Evolutionary conservation across 2,888 invertebrate species (phyloP).

Genomic region (Acanthococcus lagerstroemiae): DNA sequence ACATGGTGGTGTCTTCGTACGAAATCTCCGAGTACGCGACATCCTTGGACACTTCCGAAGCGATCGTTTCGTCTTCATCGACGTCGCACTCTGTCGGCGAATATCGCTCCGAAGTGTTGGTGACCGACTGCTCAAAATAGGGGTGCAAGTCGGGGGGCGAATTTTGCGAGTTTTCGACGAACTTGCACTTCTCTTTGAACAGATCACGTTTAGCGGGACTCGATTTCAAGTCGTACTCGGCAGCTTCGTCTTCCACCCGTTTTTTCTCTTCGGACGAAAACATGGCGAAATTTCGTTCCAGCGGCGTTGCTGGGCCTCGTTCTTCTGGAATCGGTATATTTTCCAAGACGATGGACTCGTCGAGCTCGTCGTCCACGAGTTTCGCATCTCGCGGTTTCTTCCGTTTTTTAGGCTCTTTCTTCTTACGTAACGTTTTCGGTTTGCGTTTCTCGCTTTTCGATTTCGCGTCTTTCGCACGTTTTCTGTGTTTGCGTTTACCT

Average conservation of each 20-base stretch:
- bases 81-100: conserved; percentile 9
- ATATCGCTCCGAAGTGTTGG: conserved; percentile 2
- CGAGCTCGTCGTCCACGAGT: background rate
- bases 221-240: background rate
- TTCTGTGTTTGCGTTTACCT: background rate
- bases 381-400: background rate
- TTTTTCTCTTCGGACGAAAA: background rate
- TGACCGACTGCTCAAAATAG: background rate
- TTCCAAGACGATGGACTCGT: background rate
- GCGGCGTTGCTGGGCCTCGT: background rate
- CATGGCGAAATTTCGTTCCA: background rate
- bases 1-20: background rate
- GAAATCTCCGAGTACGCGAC: too few relatives aligned
- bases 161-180: background rate
- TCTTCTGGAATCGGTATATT: background rate
- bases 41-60: background rate
- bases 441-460: background rate
- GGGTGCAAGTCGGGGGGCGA: too few relatives aligned
- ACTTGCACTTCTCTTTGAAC: background rate
- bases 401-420: conserved; percentile 6
- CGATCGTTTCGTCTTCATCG: background rate
- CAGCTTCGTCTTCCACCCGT: background rate
- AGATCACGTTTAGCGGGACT: background rate
- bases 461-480: background rate
- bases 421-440: background rate